Evolutionary conservation across 2,888 invertebrate genomes (phyloP).

Genomic region (Periphyllus acericola): DNA sequence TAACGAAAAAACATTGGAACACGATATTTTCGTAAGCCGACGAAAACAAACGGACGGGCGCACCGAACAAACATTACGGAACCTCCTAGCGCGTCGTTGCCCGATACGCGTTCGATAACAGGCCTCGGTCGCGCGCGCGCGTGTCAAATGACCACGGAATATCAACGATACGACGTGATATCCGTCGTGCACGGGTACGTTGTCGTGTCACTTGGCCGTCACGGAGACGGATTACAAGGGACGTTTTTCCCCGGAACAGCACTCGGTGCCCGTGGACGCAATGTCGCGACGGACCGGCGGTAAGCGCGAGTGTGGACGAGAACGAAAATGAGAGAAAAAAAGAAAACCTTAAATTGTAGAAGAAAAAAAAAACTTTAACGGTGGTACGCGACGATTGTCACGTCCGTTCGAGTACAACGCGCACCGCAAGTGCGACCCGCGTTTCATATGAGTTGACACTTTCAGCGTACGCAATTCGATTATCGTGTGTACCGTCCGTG

Average conservation of each 20-base stretch:
- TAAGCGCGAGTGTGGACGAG: not conserved
- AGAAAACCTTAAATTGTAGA: not conserved
- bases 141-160: not conserved
- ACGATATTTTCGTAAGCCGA: not conserved
- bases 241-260: too few relatives aligned
- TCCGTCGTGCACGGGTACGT: not conserved
- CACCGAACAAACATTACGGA: not conserved
- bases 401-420: not conserved
- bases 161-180: not conserved
- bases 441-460: too few relatives aligned
- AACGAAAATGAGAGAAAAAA: not conserved
- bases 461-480: too few relatives aligned
- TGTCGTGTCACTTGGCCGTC: not conserved
- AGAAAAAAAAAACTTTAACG: slow-evolving; percentile 46
- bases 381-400: slow-evolving; percentile 37
- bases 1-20: slow-evolving; percentile 12
- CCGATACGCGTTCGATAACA: not conserved
- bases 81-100: slow-evolving; percentile 4
- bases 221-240: not conserved
- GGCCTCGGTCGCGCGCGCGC: not conserved
- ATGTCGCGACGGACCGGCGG: not conserved
- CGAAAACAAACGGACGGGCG: slow-evolving; percentile 9
- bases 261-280: too few relatives aligned
- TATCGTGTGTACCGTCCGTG: too few relatives aligned
- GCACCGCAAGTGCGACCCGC: not conserved